These are phyloP conservation scores for Rhinatrema bivittatum DNA, from an alignment of 2,797 vertebrate species.

Conservation along the genomic window DNA sequence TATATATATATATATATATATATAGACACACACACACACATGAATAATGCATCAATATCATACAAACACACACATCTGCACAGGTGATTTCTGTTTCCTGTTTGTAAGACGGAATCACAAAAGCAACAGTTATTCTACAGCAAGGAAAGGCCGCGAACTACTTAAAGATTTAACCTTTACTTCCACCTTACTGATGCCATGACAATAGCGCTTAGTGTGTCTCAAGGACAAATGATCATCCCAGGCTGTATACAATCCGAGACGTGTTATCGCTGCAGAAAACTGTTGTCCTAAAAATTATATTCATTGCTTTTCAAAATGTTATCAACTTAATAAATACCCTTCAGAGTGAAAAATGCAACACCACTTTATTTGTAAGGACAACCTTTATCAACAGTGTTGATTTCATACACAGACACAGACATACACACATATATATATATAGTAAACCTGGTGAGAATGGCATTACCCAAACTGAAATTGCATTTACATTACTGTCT, in stretches of 20 bases:
- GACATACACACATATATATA: slow-evolving; percentile 54
- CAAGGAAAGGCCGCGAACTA: slow-evolving; percentile 53
- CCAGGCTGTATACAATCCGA: slow-evolving; percentile 65
- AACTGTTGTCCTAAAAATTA: slow-evolving; percentile 81
- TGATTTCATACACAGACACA: slow-evolving; percentile 60
- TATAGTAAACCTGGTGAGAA: no score
- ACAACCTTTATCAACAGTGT: slow-evolving; percentile 60
- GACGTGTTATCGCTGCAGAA: slow-evolving; percentile 74
- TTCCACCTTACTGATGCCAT: slow-evolving; percentile 58
- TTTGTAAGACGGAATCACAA: no score
- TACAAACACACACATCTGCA: no score
- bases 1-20: no score
- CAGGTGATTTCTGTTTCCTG: no score
- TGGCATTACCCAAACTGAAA: no score
- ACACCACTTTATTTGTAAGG: slow-evolving; percentile 50
- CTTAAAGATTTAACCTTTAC: slow-evolving; percentile 57
- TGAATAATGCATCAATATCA: no score
- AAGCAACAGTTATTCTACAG: slow-evolving; percentile 40
- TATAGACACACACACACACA: no score
- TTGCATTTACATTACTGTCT: no score
- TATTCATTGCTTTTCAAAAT: slow-evolving; percentile 88
- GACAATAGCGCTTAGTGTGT: slow-evolving; percentile 51
- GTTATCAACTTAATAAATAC: slow-evolving; percentile 87
- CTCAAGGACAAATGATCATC: slow-evolving; percentile 74
- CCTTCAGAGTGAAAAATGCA: slow-evolving; percentile 66